These are phyloP conservation scores for Jaculus jaculus DNA, from an alignment of 2,113 vertebrate genomes.

Conservation along the genomic window DNA sequence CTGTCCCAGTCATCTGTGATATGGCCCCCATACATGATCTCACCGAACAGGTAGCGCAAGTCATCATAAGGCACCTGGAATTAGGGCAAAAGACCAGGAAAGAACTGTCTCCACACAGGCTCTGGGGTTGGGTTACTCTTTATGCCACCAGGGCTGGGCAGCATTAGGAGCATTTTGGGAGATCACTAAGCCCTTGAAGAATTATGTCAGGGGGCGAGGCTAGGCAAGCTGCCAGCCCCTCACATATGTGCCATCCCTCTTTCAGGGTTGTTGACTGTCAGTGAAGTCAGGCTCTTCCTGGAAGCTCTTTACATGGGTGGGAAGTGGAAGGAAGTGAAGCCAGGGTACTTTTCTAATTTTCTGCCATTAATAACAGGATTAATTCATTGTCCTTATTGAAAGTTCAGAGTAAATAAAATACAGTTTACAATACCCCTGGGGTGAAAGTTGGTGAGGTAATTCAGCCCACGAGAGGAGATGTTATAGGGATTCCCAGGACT, in stretches of 20 bases:
- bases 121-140: too few relatives aligned
- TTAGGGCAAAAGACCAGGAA: neutral
- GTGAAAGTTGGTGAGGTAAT: neutral
- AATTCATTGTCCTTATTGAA: neutral
- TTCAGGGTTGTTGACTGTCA: neutral
- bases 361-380: neutral
- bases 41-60: constrained; percentile 95
- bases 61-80: constrained; percentile 95
- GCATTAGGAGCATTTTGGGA: too few relatives aligned
- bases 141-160: neutral
- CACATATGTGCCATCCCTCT: neutral
- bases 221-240: neutral
- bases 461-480: neutral
- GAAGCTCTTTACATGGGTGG: neutral
- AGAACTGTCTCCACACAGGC: neutral
- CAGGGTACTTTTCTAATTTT: neutral
- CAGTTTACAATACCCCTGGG: neutral
- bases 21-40: constrained; percentile 98
- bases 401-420: neutral
- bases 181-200: neutral
- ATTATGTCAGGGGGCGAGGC: neutral
- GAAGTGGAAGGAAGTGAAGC: neutral
- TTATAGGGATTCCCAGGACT: neutral
- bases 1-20: constrained; percentile 98
- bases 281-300: neutral